Percentiles rank a stretch among this genome's conserved stretches.
Evolutionary conservation across 1,140 invertebrate species (phyloP).

Genomic region (Apolygus lucorum): DNA sequence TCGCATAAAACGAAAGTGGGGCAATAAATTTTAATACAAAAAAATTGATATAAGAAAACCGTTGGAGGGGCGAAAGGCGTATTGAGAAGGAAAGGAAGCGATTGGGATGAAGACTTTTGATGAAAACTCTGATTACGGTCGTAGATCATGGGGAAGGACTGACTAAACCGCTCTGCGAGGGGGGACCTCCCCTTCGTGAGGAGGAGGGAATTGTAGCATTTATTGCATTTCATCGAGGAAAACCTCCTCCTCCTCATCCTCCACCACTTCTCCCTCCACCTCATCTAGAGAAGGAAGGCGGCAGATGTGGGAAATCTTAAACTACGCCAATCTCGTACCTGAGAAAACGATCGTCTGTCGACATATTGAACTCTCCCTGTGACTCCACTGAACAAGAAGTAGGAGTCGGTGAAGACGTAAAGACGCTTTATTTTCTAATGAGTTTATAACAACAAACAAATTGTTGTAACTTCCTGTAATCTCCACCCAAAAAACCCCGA

Average conservation of each 20-base stretch:
- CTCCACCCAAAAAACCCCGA: too few relatives aligned
- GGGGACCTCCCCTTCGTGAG: neutral
- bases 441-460: too few relatives aligned
- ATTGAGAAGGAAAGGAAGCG: conserved; percentile 6
- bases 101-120: conserved; percentile 19
- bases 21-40: conserved; percentile 9
- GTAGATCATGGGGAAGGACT: conserved; percentile 17
- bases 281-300: neutral
- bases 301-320: too few relatives aligned
- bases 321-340: too few relatives aligned
- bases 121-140: conserved; percentile 25
- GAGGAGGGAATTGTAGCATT: conserved; percentile 24
- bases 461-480: too few relatives aligned
- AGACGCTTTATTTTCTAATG: too few relatives aligned
- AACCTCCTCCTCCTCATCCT: neutral
- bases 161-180: neutral
- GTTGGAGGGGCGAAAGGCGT: neutral
- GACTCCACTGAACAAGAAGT: too few relatives aligned
- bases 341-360: too few relatives aligned
- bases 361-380: too few relatives aligned
- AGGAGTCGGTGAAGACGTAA: too few relatives aligned
- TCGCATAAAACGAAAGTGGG: neutral
- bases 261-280: neutral
- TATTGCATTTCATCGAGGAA: conserved; percentile 29
- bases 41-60: conserved; percentile 15